Conservation (phyloP, 2,113 vertebrate species). For the Podarcis cretensis region DNA sequence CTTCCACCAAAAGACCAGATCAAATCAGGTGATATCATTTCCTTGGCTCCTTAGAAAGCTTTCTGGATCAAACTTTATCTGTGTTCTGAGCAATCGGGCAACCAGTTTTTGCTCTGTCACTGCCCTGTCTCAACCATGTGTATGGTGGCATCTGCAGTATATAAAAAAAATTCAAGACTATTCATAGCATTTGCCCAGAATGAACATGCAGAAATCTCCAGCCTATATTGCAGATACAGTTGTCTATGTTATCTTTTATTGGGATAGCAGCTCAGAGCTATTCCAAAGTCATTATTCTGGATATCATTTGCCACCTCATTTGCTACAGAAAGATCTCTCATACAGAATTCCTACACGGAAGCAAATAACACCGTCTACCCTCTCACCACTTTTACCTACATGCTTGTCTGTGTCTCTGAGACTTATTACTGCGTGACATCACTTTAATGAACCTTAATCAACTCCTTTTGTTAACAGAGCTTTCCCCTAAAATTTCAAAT, state of each 20-base stretch:
- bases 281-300: slow-evolving; percentile 39
- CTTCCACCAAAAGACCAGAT: background rate
- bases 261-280: slow-evolving; percentile 27
- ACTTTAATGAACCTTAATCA: slow-evolving; percentile 41
- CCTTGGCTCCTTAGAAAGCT: too few species aligned
- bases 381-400: slow-evolving; percentile 16
- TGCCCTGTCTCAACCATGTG: background rate
- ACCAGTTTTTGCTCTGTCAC: background rate
- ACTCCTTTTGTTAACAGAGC: slow-evolving; percentile 21
- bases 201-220: slow-evolving; percentile 32
- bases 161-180: background rate
- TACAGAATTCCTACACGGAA: background rate
- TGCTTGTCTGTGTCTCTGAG: slow-evolving; percentile 28
- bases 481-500: slow-evolving; percentile 27
- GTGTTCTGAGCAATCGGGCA: background rate
- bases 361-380: slow-evolving; percentile 19
- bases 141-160: background rate
- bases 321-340: slow-evolving; percentile 37
- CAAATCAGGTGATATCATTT: too few species aligned
- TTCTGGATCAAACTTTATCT: background rate
- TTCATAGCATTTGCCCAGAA: background rate
- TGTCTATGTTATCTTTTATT: slow-evolving; percentile 10
- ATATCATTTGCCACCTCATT: slow-evolving; percentile 34
- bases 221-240: accelerated
- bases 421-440: slow-evolving; percentile 31